A percentile compares a stretch with the other conserved stretches of the same genome.
Evolutionary conservation across 2,888 invertebrate species (phyloP).

Genomic region (Ptychoptera albimana): DNA sequence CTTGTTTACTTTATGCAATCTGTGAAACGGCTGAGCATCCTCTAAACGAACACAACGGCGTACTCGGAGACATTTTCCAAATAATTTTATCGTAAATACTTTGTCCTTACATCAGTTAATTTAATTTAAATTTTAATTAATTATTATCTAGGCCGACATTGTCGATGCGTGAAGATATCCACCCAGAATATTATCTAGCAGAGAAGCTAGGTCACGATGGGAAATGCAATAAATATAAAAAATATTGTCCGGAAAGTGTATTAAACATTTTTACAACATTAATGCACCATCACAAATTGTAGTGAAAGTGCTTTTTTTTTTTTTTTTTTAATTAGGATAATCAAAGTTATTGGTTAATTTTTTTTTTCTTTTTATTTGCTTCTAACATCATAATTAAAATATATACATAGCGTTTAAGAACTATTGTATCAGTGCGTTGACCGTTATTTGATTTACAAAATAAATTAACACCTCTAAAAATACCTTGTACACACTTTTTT

Average conservation of each 20-base stretch:
- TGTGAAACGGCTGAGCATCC: conserved; percentile 45
- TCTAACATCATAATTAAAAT: too few relatives aligned
- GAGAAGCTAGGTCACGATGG: conserved; percentile 9
- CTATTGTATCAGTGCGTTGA: too few relatives aligned
- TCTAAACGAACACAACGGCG: conserved; percentile 39
- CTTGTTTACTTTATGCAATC: conserved; percentile 46
- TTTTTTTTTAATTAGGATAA: too few relatives aligned
- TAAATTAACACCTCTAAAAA: too few relatives aligned
- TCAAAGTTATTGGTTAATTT: too few relatives aligned
- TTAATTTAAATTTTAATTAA: background rate
- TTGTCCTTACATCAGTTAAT: background rate
- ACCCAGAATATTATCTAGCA: conserved; percentile 2
- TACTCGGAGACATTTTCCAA: conserved; percentile 48
- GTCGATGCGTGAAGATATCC: conserved; percentile 6
- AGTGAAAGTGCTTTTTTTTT: too few relatives aligned
- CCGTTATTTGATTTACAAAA: too few relatives aligned
- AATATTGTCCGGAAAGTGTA: background rate
- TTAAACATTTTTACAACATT: conserved; percentile 2
- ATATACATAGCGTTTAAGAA: too few relatives aligned
- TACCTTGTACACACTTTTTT: too few relatives aligned
- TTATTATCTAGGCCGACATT: conserved; percentile 5
- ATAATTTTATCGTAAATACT: conserved; percentile 45
- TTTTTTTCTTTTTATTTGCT: too few relatives aligned
- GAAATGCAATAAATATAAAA: conserved; percentile 22
- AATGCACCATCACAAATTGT: background rate